phyloP scores from a whole-genome alignment of 1,140 invertebrate species.

The Hestina assimilis region DNA sequence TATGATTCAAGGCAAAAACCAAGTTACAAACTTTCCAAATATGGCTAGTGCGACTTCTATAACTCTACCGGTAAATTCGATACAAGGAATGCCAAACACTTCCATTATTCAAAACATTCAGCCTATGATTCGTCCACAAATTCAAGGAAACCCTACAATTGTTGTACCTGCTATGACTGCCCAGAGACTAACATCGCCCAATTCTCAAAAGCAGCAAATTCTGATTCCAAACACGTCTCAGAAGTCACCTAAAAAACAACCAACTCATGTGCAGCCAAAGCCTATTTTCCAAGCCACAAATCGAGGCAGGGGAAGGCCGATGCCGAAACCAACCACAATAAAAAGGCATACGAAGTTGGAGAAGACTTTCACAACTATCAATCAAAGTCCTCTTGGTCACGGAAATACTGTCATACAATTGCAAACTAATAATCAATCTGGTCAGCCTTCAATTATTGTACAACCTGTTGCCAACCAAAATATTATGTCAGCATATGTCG shows the following conservation, averaged over 20 bases:
- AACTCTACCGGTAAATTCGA: constrained; percentile 70
- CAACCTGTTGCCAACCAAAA: constrained; percentile 83
- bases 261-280: constrained; percentile 69
- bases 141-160: constrained; percentile 73
- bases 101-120: constrained; percentile 74
- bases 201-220: constrained; percentile 73
- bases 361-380: constrained; percentile 70
- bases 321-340: constrained; percentile 72
- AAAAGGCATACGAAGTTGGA: constrained; percentile 71
- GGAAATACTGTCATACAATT: constrained; percentile 74
- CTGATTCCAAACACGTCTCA: constrained; percentile 62
- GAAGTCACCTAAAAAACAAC: constrained; percentile 76
- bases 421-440: constrained; percentile 71
- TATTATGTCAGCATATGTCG: constrained; percentile 85
- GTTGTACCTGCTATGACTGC: constrained; percentile 71
- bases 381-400: constrained; percentile 60
- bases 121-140: constrained; percentile 70
- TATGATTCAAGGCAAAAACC: constrained; percentile 71
- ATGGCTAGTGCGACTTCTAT: constrained; percentile 74
- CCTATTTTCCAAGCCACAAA: constrained; percentile 72
- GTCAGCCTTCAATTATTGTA: constrained; percentile 82
- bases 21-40: constrained; percentile 73
- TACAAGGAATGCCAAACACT: constrained; percentile 69
- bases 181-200: constrained; percentile 69
- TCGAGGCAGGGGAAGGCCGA: constrained; percentile 63